phyloP scores from a whole-genome alignment of 2,888 invertebrate species.

The Polydrusus pterygomalis region DNA sequence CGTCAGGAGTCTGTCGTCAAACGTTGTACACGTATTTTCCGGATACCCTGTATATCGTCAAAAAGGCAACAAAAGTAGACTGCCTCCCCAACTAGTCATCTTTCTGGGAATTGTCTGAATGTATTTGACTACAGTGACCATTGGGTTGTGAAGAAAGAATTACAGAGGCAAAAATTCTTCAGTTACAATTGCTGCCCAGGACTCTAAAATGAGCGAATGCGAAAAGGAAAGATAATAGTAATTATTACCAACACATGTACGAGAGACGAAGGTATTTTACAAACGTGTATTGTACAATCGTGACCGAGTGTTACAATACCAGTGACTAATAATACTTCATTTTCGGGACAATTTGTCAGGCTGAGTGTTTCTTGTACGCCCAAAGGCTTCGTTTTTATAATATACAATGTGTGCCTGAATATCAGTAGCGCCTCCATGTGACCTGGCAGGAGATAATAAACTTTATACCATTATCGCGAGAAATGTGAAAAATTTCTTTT shows the following conservation, averaged over 20 bases:
- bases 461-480: too few relatives aligned
- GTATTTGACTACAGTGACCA: conserved; percentile 30
- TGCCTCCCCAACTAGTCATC: conserved; percentile 16
- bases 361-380: conserved; percentile 36
- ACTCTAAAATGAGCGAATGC: conserved; percentile 22
- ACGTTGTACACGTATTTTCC: too few relatives aligned
- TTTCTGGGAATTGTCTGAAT: conserved; percentile 27
- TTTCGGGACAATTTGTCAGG: conserved; percentile 36
- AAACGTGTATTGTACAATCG: conserved; percentile 33
- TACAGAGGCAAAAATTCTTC: conserved; percentile 4
- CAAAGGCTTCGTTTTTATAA: conserved; percentile 18
- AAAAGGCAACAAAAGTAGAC: conserved; percentile 11
- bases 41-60: too few relatives aligned
- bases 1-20: too few relatives aligned
- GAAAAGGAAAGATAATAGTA: conserved; percentile 22
- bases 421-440: conserved; percentile 30
- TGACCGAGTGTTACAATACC: conserved; percentile 38
- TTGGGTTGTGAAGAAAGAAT: conserved; percentile 26
- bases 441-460: not conserved
- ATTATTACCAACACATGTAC: conserved; percentile 27
- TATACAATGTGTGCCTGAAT: not conserved
- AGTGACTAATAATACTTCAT: conserved; percentile 44
- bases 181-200: not conserved
- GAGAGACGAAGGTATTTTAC: conserved; percentile 21
- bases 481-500: too few relatives aligned